Evolutionary conservation across 2,113 vertebrate genomes (phyloP).

Genomic region (Oreotrochilus melanogaster): DNA sequence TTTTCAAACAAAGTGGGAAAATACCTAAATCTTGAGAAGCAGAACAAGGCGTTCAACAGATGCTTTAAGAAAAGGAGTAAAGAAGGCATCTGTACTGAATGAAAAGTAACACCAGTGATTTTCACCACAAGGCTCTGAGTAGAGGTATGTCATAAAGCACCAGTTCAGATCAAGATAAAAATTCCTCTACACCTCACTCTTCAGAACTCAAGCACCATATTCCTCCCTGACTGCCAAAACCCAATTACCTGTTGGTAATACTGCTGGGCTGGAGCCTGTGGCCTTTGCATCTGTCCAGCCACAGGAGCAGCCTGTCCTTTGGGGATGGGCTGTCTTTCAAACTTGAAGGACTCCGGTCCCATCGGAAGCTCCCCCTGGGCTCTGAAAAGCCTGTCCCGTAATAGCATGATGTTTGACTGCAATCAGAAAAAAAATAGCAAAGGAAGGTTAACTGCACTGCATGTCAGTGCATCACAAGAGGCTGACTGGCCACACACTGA

Average conservation of each 20-base stretch:
- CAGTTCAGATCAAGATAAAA: not conserved
- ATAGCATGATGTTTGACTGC: conserved; percentile 84
- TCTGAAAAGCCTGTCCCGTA: conserved; percentile 87
- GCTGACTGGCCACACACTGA: not conserved
- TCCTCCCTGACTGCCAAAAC: not conserved
- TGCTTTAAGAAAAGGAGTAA: not conserved
- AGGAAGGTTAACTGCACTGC: not conserved
- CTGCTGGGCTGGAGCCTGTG: conserved; percentile 73
- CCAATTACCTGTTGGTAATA: conserved; percentile 82
- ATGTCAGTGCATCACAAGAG: not conserved
- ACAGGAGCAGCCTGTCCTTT: conserved; percentile 60
- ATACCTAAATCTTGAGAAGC: not conserved
- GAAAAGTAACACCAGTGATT: not conserved
- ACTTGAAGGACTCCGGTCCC: conserved; percentile 51
- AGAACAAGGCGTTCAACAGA: not conserved
- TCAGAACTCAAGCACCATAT: not conserved
- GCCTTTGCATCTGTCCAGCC: conserved; percentile 66
- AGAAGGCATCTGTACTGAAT: not conserved
- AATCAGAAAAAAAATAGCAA: conserved; percentile 23
- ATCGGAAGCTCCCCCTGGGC: conserved; percentile 84
- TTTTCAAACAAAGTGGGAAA: not conserved
- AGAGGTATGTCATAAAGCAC: not conserved
- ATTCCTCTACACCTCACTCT: not conserved
- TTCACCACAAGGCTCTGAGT: not conserved
- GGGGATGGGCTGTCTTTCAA: conserved; percentile 53